A percentile compares a stretch with the other conserved stretches of the same genome.
These are phyloP conservation scores for Hypocryptadius cinnamomeus DNA, from an alignment of 2,113 vertebrate genomes.

Conservation along the genomic window DNA sequence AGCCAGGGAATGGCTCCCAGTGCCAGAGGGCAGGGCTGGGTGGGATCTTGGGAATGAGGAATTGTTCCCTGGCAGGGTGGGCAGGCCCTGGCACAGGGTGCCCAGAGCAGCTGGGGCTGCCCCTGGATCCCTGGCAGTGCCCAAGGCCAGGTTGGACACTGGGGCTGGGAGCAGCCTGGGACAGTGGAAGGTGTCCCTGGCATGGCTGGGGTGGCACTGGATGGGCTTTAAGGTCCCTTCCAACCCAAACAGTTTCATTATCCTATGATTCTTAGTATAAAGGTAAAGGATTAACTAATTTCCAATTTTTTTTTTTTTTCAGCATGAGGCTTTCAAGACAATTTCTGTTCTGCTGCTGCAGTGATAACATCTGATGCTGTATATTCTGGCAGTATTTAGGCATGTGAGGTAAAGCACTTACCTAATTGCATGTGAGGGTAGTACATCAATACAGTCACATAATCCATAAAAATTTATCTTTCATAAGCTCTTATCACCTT, in stretches of 20 bases:
- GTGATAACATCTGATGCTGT: not conserved
- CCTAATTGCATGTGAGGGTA: not conserved
- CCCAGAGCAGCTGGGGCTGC: not conserved
- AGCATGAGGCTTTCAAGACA: not conserved
- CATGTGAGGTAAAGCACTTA: not conserved
- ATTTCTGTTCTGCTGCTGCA: not conserved
- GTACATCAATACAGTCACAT: not conserved
- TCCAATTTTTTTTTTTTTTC: not conserved
- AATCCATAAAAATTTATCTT: constrained; percentile 20
- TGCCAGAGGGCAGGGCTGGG: not conserved
- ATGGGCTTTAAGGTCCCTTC: accelerated
- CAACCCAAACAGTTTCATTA: not conserved
- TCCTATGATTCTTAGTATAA: not conserved
- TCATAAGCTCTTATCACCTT: not conserved
- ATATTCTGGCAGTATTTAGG: not conserved
- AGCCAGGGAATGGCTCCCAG: not conserved
- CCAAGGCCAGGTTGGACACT: not conserved
- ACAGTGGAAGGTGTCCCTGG: not conserved
- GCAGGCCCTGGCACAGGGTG: not conserved
- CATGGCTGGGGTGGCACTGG: accelerated
- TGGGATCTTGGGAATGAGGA: not conserved
- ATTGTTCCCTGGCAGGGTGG: not conserved
- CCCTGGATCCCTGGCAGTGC: not conserved
- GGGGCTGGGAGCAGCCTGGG: not conserved
- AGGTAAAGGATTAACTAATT: not conserved